These are phyloP conservation scores for Manis javanica DNA, from an alignment of 2,797 vertebrate genomes.

Conservation along the genomic window DNA sequence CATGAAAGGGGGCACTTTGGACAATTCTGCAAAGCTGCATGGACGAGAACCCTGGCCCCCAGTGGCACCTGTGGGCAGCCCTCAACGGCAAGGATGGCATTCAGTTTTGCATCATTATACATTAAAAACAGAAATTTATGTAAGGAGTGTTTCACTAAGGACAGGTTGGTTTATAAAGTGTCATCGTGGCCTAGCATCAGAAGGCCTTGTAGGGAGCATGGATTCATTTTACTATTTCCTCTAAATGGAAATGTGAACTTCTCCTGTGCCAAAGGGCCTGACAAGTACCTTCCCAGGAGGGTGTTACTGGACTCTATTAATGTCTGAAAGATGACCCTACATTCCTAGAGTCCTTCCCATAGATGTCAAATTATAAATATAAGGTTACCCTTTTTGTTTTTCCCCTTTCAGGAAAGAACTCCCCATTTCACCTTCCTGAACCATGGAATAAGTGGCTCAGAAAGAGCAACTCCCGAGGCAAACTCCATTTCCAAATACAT, in stretches of 20 bases:
- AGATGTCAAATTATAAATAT: background rate
- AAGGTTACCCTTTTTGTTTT: background rate
- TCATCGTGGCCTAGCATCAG: background rate
- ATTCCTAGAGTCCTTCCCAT: background rate
- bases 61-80: background rate
- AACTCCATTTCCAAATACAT: slow-evolving; percentile 51
- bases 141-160: background rate
- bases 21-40: background rate
- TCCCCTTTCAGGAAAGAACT: slow-evolving; percentile 55
- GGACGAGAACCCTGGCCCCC: background rate
- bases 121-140: background rate
- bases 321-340: background rate
- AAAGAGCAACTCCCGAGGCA: slow-evolving; percentile 35
- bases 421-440: slow-evolving; percentile 39
- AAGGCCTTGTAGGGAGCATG: background rate
- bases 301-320: background rate
- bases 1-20: background rate
- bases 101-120: background rate
- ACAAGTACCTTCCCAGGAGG: background rate
- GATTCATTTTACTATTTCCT: background rate
- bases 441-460: slow-evolving; percentile 28
- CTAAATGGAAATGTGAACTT: background rate
- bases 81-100: background rate
- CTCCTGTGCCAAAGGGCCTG: background rate
- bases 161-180: background rate